Conservation (phyloP, 2,113 vertebrate species). For the Polyodon spathula region DNA sequence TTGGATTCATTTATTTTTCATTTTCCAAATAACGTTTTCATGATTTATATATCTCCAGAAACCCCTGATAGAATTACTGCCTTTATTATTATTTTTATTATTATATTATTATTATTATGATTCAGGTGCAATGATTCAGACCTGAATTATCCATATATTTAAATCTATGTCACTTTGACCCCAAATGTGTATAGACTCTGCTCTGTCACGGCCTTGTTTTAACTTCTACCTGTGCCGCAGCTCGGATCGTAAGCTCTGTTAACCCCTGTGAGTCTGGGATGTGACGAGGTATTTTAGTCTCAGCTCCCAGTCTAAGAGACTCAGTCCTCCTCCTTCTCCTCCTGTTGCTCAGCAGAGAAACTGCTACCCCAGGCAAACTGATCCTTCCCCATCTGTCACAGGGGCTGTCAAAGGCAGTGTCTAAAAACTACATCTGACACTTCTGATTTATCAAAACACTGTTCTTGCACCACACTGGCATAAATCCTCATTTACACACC, state of each 20-base stretch:
- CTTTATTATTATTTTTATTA: too few species aligned
- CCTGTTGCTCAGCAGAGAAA: slow-evolving; percentile 24
- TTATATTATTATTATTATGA: too few species aligned
- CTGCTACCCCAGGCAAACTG: slow-evolving; percentile 29
- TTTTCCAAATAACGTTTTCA: too few species aligned
- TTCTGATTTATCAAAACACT: slow-evolving; percentile 36
- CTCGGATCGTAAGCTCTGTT: slow-evolving; percentile 10
- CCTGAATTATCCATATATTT: too few species aligned
- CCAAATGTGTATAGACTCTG: too few species aligned
- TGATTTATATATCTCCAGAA: too few species aligned
- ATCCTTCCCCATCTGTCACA: slow-evolving; percentile 36
- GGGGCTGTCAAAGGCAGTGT: slow-evolving; percentile 24
- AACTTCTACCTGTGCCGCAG: slow-evolving; percentile 13
- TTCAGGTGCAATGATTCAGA: too few species aligned
- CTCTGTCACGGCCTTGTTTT: too few species aligned
- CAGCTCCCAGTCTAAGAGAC: slow-evolving; percentile 34
- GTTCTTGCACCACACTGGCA: slow-evolving; percentile 24
- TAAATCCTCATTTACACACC: slow-evolving; percentile 39
- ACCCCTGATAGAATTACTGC: too few species aligned
- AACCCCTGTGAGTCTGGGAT: neutral
- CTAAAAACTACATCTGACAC: slow-evolving; percentile 31
- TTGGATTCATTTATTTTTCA: too few species aligned
- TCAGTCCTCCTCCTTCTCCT: slow-evolving; percentile 17
- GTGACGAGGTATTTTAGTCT: slow-evolving; percentile 31
- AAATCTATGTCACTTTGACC: too few species aligned